Evolutionary conservation across 2,888 invertebrate species (phyloP), one percentile per base, ranked within the genome.

Genomic region (Drosophila engyochracea): DNA sequence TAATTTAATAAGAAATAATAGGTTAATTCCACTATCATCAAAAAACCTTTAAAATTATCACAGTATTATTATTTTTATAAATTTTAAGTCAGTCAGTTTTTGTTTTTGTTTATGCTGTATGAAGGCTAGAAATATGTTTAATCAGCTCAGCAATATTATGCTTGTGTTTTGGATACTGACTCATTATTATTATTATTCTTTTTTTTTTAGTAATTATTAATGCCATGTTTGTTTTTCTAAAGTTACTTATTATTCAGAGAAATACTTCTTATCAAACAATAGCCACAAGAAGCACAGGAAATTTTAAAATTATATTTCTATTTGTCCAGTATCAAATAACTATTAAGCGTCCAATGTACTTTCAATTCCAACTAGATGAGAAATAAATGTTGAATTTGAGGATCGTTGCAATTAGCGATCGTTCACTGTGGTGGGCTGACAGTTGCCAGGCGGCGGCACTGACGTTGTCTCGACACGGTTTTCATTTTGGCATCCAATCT

Each of bases 401-500:
- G 16, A 37, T 16, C 16, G 19, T 28, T 55, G 10, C 25, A 28
- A 28, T n/a, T 57, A 28, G 58, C 41, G 58, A 41, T n/a, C 30
- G 58, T 9, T 31, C n/a, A 58, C 58, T 58, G 41, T 58, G 41
- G n/a, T 44, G 30, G 41, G 14, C 19, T 37, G 28, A 10, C 7
- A 39, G 22, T 44, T 31, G 4, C 14, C 37, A 57, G 51, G 30
- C 47, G 25, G 9, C 9, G 25, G 25, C 25, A 52, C 55, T 57
- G 55, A 61, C 59, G 60, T 59, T 49, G 14, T 25, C 33, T 39
- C 6, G 14, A 16, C 53, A 53, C 41, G 14, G 28, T 33, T 52
- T 22, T 66, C 41, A 14, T 44, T 47, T 47, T 31, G 10, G 14
- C 31, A n/a, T 35, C 22, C 33, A 33, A 25, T 22, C 22, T 81